Evolutionary conservation across 2,797 vertebrate species (phyloP).

Genomic region (Sebastes oblongus): DNA sequence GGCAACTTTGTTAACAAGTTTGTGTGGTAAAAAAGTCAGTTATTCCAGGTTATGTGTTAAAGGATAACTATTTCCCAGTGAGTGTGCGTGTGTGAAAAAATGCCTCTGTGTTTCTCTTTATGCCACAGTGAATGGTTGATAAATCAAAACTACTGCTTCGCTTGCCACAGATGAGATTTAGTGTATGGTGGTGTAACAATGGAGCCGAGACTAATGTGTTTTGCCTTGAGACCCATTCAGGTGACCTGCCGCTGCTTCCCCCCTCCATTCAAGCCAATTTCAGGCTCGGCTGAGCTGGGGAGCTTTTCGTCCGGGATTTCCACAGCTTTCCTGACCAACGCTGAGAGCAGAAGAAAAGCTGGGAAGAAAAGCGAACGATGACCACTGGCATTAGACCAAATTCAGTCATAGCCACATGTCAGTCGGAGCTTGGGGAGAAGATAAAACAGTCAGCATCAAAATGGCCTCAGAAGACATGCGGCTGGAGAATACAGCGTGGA

Average conservation of each 20-base stretch:
- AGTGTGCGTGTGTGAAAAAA: not conserved
- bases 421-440: not conserved
- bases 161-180: constrained; percentile 63
- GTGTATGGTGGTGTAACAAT: constrained; percentile 52
- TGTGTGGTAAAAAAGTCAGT: not conserved
- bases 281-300: constrained; percentile 71
- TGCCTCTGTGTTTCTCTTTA: constrained; percentile 21
- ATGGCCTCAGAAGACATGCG: not conserved
- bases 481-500: not conserved
- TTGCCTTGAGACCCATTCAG: constrained; percentile 74
- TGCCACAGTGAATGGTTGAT: constrained; percentile 54
- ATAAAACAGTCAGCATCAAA: constrained; percentile 11
- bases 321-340: constrained; percentile 49
- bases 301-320: constrained; percentile 57
- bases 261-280: constrained; percentile 77
- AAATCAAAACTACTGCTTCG: constrained; percentile 48
- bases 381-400: constrained; percentile 39
- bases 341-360: constrained; percentile 21
- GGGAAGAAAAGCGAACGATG: constrained; percentile 33
- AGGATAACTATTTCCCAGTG: not conserved
- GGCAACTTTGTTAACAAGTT: not conserved
- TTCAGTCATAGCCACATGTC: constrained; percentile 14
- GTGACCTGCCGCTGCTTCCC: constrained; percentile 63
- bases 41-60: not conserved
- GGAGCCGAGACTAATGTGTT: constrained; percentile 71